These are phyloP conservation scores for Balaenoptera acutorostrata DNA, from an alignment of 2,113 vertebrate species.

Conservation along the genomic window DNA sequence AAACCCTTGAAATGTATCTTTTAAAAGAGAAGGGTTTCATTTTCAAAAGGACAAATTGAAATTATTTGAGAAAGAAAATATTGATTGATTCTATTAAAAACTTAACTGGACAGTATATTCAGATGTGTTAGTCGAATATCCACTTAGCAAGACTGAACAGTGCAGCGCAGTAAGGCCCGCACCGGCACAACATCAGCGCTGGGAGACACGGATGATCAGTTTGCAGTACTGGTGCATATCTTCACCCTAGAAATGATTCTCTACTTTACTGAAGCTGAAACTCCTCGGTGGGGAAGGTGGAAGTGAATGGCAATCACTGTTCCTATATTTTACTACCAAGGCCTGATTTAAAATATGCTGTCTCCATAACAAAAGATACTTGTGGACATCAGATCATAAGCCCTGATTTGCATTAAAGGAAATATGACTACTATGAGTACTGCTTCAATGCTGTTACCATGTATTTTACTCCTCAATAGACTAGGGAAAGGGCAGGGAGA, in stretches of 20 bases:
- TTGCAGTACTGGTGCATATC: neutral
- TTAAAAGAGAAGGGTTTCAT: slow-evolving; percentile 43
- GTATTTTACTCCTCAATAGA: neutral
- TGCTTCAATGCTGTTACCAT: neutral
- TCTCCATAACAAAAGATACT: neutral
- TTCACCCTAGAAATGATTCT: neutral
- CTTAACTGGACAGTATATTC: slow-evolving; percentile 44
- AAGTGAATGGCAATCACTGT: neutral
- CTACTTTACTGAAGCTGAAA: neutral
- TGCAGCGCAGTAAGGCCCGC: neutral
- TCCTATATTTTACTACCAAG: neutral
- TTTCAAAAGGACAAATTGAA: slow-evolving; percentile 47
- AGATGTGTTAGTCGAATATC: slow-evolving; percentile 18
- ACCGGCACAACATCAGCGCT: neutral
- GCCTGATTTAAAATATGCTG: neutral
- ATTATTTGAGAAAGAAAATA: slow-evolving; percentile 64
- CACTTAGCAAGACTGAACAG: neutral
- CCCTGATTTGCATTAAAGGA: neutral
- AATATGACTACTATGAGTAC: neutral
- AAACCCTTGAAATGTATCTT: slow-evolving; percentile 27
- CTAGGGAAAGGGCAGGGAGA: neutral
- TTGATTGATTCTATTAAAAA: slow-evolving; percentile 53
- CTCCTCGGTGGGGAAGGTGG: neutral
- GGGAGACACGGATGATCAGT: neutral
- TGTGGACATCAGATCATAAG: neutral